Evolutionary conservation across 2,113 vertebrate species (phyloP).

Genomic region (Anser brachyrhynchus): DNA sequence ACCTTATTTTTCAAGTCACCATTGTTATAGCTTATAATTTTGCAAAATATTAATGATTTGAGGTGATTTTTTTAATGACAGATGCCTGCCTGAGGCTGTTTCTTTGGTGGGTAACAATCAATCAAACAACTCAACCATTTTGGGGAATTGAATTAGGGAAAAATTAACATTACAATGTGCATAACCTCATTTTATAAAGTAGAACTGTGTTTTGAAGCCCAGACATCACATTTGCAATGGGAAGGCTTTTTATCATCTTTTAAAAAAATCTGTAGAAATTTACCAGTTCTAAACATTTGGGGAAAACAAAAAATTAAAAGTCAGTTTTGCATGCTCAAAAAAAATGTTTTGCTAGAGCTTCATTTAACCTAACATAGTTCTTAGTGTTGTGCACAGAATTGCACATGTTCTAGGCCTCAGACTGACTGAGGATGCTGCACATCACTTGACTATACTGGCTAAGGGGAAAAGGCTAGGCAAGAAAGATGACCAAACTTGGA

Average conservation of each 20-base stretch:
- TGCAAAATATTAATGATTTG: conserved; percentile 38
- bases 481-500: background rate
- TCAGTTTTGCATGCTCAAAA: background rate
- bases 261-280: background rate
- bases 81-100: conserved; percentile 27
- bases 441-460: fast-evolving
- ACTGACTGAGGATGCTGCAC: background rate
- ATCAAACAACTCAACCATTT: background rate
- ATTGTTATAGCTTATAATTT: background rate
- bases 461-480: background rate
- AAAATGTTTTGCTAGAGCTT: background rate
- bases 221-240: background rate
- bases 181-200: background rate
- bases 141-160: background rate
- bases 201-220: background rate
- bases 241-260: background rate
- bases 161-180: background rate
- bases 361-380: background rate
- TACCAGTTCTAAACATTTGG: background rate
- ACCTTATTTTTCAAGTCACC: background rate
- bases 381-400: background rate
- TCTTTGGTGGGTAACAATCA: conserved; percentile 15
- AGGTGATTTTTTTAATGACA: conserved; percentile 4
- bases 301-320: too few species aligned
- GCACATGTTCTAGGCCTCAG: background rate